Conservation (phyloP, 2,888 invertebrate genomes). For the Neuroscelio doddi region DNA sequence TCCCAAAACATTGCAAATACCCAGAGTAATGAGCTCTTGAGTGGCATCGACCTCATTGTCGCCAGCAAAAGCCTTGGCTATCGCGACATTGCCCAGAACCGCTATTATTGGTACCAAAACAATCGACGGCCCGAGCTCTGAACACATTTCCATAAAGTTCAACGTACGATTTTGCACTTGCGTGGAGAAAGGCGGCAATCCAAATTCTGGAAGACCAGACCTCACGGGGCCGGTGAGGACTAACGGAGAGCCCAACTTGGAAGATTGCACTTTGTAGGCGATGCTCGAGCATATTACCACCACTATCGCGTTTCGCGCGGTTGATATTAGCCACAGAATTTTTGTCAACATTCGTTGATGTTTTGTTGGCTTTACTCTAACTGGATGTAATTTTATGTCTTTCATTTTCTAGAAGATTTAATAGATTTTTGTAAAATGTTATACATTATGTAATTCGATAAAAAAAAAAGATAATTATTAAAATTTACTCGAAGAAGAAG, state of each 20-base stretch:
- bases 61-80: slow-evolving; percentile 93
- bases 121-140: slow-evolving; percentile 88
- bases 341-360: slow-evolving; percentile 74
- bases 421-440: too few species aligned
- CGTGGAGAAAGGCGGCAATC: slow-evolving; percentile 82
- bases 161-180: slow-evolving; percentile 76
- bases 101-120: slow-evolving; percentile 91
- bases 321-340: slow-evolving; percentile 83
- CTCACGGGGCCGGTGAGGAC: slow-evolving; percentile 83
- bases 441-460: too few species aligned
- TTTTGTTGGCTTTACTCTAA: slow-evolving; percentile 69
- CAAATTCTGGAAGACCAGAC: slow-evolving; percentile 82
- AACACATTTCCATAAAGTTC: slow-evolving; percentile 80
- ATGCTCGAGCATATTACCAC: slow-evolving; percentile 82
- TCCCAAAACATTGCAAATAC: slow-evolving; percentile 89
- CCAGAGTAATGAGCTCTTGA: slow-evolving; percentile 90
- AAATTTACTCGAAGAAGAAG: slow-evolving; percentile 81
- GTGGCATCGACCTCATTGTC: slow-evolving; percentile 90
- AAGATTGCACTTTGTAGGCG: slow-evolving; percentile 77
- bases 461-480: background rate
- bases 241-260: slow-evolving; percentile 77
- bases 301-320: slow-evolving; percentile 88
- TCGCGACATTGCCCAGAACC: slow-evolving; percentile 94
- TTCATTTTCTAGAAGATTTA: slow-evolving; percentile 79
- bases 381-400: slow-evolving; percentile 75